These are phyloP conservation scores for Pomacea maculata DNA, from an alignment of 1,140 invertebrate species.

Conservation along the genomic window DNA sequence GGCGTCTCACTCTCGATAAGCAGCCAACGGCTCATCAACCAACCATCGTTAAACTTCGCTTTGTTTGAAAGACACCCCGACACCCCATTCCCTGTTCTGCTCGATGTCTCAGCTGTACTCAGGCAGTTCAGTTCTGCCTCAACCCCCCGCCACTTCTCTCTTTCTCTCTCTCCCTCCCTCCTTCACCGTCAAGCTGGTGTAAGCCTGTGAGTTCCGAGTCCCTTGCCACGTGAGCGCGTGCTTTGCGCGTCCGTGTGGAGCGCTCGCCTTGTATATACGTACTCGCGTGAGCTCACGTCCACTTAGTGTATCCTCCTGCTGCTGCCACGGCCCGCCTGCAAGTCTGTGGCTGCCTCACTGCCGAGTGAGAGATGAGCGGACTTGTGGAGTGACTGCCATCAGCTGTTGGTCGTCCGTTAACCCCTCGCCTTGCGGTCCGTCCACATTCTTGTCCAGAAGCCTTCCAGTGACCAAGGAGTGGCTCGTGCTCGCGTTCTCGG, in stretches of 20 bases:
- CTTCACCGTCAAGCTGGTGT: background rate
- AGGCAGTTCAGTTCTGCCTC: background rate
- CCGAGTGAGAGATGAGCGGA: no score
- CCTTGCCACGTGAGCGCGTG: background rate
- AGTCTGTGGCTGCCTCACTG: no score
- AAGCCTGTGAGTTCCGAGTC: background rate
- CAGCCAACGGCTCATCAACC: no score
- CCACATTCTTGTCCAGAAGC: no score
- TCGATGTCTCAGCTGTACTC: background rate
- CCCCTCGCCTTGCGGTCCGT: no score
- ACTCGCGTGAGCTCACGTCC: slow-evolving; percentile 4
- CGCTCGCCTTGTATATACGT: slow-evolving; percentile 3
- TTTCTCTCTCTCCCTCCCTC: background rate
- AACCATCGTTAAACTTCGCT: no score
- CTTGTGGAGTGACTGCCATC: no score
- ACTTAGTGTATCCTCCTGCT: background rate
- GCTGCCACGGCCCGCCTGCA: background rate
- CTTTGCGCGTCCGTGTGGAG: background rate
- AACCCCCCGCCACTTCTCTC: background rate
- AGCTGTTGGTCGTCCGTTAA: no score
- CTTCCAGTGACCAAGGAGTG: no score
- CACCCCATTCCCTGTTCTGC: background rate
- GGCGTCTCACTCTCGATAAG: no score
- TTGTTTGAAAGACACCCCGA: no score
- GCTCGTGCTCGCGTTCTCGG: no score